A percentile compares a stretch with the other conserved stretches of the same genome.
Conservation (phyloP, 2,113 vertebrate genomes). For the Heptranchias perlo region DNA sequence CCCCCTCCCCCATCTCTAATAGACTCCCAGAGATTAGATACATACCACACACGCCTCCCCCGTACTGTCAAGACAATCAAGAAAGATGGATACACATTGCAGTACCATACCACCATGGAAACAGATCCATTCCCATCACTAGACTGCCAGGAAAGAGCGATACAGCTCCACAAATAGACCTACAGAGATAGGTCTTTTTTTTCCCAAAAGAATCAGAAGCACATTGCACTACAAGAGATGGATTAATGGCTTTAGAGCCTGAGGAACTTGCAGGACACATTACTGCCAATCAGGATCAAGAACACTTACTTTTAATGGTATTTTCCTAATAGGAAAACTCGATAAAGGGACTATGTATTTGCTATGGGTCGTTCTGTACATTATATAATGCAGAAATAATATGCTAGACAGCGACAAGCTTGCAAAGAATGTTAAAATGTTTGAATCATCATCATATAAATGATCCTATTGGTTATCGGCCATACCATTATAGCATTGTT, state of each 20-base stretch:
- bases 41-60: no score
- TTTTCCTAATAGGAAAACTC: neutral
- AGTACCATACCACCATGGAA: neutral
- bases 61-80: neutral
- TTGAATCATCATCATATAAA: neutral
- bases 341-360: neutral
- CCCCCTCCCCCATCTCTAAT: no score
- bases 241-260: neutral
- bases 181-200: neutral
- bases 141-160: neutral
- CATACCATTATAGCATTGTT: neutral
- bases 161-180: no score
- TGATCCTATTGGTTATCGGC: neutral
- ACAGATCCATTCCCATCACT: neutral
- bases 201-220: neutral
- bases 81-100: neutral
- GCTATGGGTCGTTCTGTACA: neutral
- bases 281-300: neutral
- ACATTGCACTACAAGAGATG: neutral
- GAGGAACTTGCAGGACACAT: neutral
- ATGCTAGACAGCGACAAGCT: neutral
- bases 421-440: constrained; percentile 12
- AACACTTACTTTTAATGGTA: neutral
- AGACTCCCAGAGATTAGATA: neutral
- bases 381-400: neutral